phyloP scores from a whole-genome alignment of 2,113 vertebrate genomes.

The Notechis scutatus region DNA sequence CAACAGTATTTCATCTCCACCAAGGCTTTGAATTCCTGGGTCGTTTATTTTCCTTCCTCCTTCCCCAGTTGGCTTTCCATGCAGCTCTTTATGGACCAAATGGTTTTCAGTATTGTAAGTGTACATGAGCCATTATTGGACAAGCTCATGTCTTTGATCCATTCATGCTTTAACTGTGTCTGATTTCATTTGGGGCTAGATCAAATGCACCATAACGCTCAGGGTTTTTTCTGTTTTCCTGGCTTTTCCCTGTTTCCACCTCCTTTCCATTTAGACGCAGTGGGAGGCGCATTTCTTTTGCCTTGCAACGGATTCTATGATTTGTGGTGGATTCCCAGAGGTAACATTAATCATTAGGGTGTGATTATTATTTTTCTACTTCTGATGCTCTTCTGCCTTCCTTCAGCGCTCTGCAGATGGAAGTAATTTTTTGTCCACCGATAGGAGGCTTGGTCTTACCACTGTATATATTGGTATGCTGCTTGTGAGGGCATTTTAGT shows the following conservation, averaged over 20 bases:
- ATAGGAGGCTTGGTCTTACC: not conserved
- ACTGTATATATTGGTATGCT: not conserved
- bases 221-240: not conserved
- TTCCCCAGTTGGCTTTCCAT: conserved; percentile 36
- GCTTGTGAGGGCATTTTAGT: not conserved
- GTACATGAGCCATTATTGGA: conserved; percentile 19
- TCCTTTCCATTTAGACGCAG: not conserved
- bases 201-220: conserved; percentile 47
- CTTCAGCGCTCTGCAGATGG: not conserved
- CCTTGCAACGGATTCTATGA: not conserved
- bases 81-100: conserved; percentile 46
- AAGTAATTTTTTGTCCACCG: not conserved
- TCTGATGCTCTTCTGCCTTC: not conserved
- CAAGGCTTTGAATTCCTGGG: not conserved
- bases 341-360: not conserved
- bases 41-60: conserved; percentile 9
- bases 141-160: conserved; percentile 15
- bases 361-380: not conserved
- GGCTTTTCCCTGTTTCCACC: not conserved
- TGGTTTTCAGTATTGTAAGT: not conserved
- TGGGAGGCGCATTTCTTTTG: not conserved
- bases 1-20: not conserved
- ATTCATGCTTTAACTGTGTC: conserved; percentile 35
- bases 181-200: conserved; percentile 54
- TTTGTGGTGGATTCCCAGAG: not conserved